Percentiles rank a stretch among this genome's conserved stretches.
phyloP scores from a whole-genome alignment of 2,888 invertebrate genomes.

The Drosophila nr. fundita region DNA sequence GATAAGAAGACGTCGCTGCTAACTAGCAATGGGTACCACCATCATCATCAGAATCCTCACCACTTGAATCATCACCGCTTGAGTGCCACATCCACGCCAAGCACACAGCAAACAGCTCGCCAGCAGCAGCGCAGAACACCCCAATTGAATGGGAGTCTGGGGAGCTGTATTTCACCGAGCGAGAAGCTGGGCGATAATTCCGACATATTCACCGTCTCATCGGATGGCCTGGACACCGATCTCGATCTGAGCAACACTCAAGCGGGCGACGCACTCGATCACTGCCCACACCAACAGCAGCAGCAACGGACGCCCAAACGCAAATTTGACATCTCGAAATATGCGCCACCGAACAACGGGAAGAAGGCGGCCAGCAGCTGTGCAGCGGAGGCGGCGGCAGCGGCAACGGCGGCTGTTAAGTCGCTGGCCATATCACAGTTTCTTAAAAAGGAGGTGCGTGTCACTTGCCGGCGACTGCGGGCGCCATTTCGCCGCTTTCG shows the following conservation, averaged over 20 bases:
- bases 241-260: constrained; percentile 83
- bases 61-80: constrained; percentile 17
- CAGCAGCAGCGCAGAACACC: constrained; percentile 68
- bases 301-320: constrained; percentile 72
- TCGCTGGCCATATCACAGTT: constrained; percentile 83
- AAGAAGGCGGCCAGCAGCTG: constrained; percentile 73
- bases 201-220: constrained; percentile 84
- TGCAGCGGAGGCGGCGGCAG: constrained; percentile 78
- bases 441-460: constrained; percentile 83
- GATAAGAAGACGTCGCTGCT: constrained; percentile 54
- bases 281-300: constrained; percentile 59
- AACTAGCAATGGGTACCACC: constrained; percentile 48
- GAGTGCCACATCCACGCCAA: constrained; percentile 71
- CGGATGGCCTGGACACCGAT: constrained; percentile 84
- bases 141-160: constrained; percentile 81
- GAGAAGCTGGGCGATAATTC: constrained; percentile 84
- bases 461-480: constrained; percentile 81
- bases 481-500: constrained; percentile 84
- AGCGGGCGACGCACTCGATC: constrained; percentile 67
- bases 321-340: constrained; percentile 81
- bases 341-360: constrained; percentile 75
- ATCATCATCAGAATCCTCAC: not conserved
- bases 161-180: constrained; percentile 83
- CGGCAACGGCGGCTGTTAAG: constrained; percentile 81
- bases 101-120: constrained; percentile 47